Conservation (phyloP, 2,888 invertebrate species). For the Trilocha varians region DNA sequence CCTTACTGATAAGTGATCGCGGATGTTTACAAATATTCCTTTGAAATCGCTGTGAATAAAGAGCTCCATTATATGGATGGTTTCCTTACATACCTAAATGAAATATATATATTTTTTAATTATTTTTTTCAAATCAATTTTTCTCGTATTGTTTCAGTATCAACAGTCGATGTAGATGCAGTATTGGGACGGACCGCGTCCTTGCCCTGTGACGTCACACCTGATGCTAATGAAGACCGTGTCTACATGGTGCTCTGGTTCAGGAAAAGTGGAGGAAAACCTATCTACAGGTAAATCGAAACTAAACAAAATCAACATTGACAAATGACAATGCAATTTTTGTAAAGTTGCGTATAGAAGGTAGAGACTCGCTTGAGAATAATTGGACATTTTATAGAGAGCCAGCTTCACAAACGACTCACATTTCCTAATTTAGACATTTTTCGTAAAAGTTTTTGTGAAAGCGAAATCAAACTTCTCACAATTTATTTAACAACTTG, state of each 20-base stretch:
- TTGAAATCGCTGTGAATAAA: too few species aligned
- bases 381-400: too few species aligned
- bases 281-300: conserved; percentile 85
- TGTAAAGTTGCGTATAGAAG: neutral
- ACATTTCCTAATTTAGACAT: too few species aligned
- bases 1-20: neutral
- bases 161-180: conserved; percentile 80
- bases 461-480: too few species aligned
- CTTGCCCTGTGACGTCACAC: conserved; percentile 91
- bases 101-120: too few species aligned
- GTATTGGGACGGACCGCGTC: conserved; percentile 88
- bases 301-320: neutral
- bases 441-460: too few species aligned
- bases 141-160: conserved; percentile 44
- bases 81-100: neutral
- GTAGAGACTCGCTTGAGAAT: too few species aligned
- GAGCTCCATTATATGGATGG: neutral
- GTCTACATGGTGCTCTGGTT: conserved; percentile 96
- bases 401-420: too few species aligned
- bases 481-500: too few species aligned
- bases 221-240: conserved; percentile 85
- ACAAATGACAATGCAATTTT: neutral
- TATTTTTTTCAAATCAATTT: too few species aligned
- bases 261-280: conserved; percentile 87
- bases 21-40: neutral